phyloP scores from a whole-genome alignment of 2,888 invertebrate genomes.

The Penaeus monodon region DNA sequence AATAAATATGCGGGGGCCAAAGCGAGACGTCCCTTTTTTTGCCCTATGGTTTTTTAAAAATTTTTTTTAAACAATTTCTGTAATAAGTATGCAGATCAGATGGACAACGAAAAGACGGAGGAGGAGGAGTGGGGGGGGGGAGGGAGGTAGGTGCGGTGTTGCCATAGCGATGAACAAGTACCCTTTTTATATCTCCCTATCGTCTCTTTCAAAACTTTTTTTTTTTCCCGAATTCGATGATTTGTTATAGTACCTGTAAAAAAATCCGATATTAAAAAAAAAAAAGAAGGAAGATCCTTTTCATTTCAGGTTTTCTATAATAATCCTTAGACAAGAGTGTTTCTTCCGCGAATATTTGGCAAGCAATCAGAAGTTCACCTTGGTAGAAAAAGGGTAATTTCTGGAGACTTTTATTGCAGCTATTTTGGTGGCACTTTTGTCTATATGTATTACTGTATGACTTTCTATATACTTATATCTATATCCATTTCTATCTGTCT shows the following conservation, averaged over 20 bases:
- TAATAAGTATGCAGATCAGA: slow-evolving; percentile 37
- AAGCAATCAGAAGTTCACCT: no score
- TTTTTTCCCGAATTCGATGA: no score
- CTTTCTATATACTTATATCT: not conserved
- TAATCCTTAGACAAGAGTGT: no score
- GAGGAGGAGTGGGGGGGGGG: not conserved
- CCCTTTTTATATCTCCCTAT: not conserved
- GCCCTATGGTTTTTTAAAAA: slow-evolving; percentile 32
- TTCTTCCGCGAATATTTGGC: no score
- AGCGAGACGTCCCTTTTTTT: slow-evolving; percentile 40
- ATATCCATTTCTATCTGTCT: not conserved
- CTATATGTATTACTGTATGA: not conserved
- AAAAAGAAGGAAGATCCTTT: no score
- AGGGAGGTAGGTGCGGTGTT: not conserved
- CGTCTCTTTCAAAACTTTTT: not conserved
- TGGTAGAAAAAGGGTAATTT: not conserved
- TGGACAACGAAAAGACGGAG: slow-evolving; percentile 1
- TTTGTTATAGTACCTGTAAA: no score
- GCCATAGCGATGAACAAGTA: not conserved
- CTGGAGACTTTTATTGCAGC: no score
- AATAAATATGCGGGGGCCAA: slow-evolving; percentile 30
- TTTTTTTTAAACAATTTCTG: no score
- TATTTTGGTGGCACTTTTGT: not conserved
- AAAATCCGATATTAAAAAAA: no score
- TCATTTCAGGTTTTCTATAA: no score